Evolutionary conservation across 2,888 invertebrate species (phyloP), one percentile per base, ranked within the genome.

Genomic region (Rhabditophanes sp.): DNA sequence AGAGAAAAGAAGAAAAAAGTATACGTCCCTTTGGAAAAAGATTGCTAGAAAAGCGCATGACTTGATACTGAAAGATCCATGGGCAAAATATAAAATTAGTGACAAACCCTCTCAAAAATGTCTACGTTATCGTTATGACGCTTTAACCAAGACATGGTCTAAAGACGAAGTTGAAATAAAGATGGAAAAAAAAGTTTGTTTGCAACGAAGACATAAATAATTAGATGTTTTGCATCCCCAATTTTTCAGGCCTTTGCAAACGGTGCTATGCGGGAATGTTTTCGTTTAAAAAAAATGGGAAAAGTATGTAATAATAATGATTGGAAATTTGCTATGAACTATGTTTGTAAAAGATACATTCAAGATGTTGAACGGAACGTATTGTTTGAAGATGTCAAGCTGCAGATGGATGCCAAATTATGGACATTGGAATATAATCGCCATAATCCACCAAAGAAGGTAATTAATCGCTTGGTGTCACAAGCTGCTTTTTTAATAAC

Each of bases 391-490:
- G 74, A 74, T 56, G 73, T 74, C 20, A 66, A 66, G 37, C 65
- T 74, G n/a, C 74, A 74, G 61, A 73, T 73, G 72, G 73, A 74
- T 57, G 72, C 73, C 18, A 74, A 74, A 50, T 59, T 74, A 25
- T 74, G 74, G 74, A 72, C 72, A 7, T 73, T 73, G 52, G 73
- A 74, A 50, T 74, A 67, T 64, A 73, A 73, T 52, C 53, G 73
- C 25, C 72, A 73, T 48, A 72, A 73, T 50, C 74, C 74, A 24
- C 74, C 74, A 5, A 74, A 74, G 53, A 73, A 74, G 65, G 72
- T 71, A 44, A 3, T 21, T 12, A 11, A 9, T n/a, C n/a, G n/a
- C n/a, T n/a, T n/a, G n/a, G n/a, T n/a, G n/a, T n/a, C n/a, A n/a
- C n/a, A n/a, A n/a, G n/a, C 4, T 28, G 11, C n/a, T n/a, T n/a